phyloP scores from a whole-genome alignment of 64 coral and sea anemone genomes.

The Dendronephthya gigantea region DNA sequence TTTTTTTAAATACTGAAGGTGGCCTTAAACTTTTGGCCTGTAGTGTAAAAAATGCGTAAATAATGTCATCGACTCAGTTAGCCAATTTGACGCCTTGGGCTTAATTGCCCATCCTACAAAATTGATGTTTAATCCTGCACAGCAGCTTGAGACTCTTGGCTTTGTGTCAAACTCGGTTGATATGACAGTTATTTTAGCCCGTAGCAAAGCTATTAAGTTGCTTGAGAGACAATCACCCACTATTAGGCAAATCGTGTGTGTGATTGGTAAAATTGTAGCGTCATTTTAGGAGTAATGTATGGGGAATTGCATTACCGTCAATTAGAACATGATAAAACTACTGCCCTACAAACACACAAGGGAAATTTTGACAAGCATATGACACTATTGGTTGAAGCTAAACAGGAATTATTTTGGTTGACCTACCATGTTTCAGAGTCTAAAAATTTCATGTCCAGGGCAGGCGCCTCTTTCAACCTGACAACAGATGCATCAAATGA shows the following conservation, averaged over 20 bases:
- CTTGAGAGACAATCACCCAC: background rate
- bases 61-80: background rate
- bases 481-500: background rate
- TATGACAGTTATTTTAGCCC: background rate
- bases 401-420: background rate
- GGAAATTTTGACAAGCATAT: background rate
- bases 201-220: background rate
- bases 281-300: background rate
- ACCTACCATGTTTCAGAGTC: background rate
- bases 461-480: background rate
- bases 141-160: background rate
- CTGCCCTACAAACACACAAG: background rate
- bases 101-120: background rate
- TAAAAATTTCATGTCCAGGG: background rate
- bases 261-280: background rate
- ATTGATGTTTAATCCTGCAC: background rate
- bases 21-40: too few species aligned
- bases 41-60: background rate
- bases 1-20: too few species aligned
- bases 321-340: background rate
- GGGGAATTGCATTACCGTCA: background rate
- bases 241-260: background rate
- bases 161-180: background rate
- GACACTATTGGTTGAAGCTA: background rate
- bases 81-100: background rate